These are phyloP conservation scores for Panurus biarmicus DNA, from an alignment of 2,113 vertebrate species.

Conservation along the genomic window DNA sequence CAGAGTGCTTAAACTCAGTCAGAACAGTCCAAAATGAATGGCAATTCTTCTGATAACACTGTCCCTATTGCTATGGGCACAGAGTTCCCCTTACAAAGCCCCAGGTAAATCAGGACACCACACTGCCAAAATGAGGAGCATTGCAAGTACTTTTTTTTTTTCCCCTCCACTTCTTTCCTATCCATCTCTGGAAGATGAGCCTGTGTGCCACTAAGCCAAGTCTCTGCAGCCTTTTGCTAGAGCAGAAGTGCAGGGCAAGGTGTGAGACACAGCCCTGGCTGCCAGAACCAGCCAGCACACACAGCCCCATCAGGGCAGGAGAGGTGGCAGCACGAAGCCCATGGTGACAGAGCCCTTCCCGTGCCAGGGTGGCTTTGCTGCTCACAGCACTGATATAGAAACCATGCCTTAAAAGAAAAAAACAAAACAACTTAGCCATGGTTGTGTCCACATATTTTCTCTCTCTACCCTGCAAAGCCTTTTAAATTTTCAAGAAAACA, in stretches of 20 bases:
- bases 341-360: neutral
- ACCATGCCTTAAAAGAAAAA: neutral
- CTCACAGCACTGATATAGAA: neutral
- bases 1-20: neutral
- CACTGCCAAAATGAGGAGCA: neutral
- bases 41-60: neutral
- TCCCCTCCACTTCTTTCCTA: neutral
- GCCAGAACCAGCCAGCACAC: fast-evolving
- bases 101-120: neutral
- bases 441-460: fast-evolving
- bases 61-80: neutral
- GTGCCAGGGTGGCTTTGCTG: neutral
- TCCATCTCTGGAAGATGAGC: neutral
- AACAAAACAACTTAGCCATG: neutral
- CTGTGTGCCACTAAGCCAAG: neutral
- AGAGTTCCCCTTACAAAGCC: neutral
- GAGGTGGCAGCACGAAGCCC: neutral
- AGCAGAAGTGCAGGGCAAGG: neutral
- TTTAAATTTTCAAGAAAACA: neutral
- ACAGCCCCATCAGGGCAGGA: fast-evolving
- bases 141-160: neutral
- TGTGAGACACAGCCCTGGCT: fast-evolving
- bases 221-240: neutral
- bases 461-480: neutral
- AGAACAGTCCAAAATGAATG: neutral